Evolutionary conservation across 2,113 vertebrate genomes (phyloP), one percentile per base, ranked within the genome.

Genomic region (Euleptes europaea): DNA sequence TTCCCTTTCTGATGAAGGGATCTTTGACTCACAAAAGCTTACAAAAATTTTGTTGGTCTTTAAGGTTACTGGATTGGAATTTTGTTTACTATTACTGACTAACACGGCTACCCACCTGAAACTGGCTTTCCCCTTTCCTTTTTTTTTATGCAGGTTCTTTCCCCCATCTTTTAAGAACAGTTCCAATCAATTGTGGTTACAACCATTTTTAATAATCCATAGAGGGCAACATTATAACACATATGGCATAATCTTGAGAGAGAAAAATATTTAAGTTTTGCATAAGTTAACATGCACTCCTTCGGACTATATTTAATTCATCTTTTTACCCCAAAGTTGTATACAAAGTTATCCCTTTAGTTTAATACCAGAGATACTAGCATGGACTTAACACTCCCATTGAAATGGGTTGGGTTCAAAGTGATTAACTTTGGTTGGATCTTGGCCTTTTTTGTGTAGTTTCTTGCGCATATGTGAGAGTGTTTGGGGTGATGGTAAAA

Each of bases 201-300:
- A 65, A n/a, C 47, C 80, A 80, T 21, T 90, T 84, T 88, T 88
- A 89, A 77, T 86, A 82, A 44, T 85, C 89, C 28, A 42, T 71
- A 84, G 77, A 38, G 86, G 2, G 57, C 7, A n/a, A 86, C 9
- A 49, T 84, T 82, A 38, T 82, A 42, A 78, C 70, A 54, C 67
- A 28, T 70, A 80, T 57, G 38, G 13, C 31, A 19, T 2, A 40
- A 71, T 26, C 14, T 69, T 88, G 38, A 87, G 74, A 66, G 73
- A 57, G 44, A 49, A 88, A 60, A 15, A 19, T 60, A 1, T 80
- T 0, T 67, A 31, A 72, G 13, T 81, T 17, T 69, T 63, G 7
- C 69, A 17, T 42, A 81, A 89, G 79, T 87, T 40, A 86, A 54
- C 83, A 78, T 1, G 0, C 75, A 26, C 76, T 74, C 7, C 12